Conservation (phyloP, 2,797 vertebrate genomes). For the Aselliscus stoliczkanus region DNA sequence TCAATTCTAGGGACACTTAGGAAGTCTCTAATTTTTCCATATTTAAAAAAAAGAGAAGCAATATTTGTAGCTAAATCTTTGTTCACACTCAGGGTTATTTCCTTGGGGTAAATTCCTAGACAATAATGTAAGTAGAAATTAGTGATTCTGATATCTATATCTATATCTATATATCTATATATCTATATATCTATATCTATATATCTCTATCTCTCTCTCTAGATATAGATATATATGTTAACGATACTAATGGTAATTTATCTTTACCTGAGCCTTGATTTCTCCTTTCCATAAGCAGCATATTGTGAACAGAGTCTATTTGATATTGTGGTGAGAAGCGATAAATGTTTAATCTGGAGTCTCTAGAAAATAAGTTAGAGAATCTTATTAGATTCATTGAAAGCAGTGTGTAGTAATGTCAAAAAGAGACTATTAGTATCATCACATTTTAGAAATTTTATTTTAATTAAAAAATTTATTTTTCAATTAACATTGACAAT, state of each 20-base stretch:
- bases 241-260: not conserved
- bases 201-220: too few species aligned
- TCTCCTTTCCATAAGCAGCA: slow-evolving; percentile 75
- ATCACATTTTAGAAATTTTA: not conserved
- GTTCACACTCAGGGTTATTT: not conserved
- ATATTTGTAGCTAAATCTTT: slow-evolving; percentile 22
- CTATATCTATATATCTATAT: too few species aligned
- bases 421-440: not conserved
- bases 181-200: too few species aligned
- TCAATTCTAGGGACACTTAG: not conserved
- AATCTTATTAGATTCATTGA: not conserved
- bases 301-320: slow-evolving; percentile 79
- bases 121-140: not conserved
- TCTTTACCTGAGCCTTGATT: slow-evolving; percentile 79
- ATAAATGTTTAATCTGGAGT: slow-evolving; percentile 76
- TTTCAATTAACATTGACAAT: too few species aligned
- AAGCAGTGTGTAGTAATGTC: not conserved
- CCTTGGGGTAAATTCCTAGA: not conserved
- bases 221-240: not conserved
- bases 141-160: not conserved
- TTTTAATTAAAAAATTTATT: not conserved
- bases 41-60: not conserved
- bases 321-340: slow-evolving; percentile 78
- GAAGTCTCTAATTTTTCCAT: not conserved
- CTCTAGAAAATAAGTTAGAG: slow-evolving; percentile 70